Evolutionary conservation across 2,888 invertebrate genomes (phyloP), one percentile per base, ranked within the genome.

Genomic region (Elegia similella): DNA sequence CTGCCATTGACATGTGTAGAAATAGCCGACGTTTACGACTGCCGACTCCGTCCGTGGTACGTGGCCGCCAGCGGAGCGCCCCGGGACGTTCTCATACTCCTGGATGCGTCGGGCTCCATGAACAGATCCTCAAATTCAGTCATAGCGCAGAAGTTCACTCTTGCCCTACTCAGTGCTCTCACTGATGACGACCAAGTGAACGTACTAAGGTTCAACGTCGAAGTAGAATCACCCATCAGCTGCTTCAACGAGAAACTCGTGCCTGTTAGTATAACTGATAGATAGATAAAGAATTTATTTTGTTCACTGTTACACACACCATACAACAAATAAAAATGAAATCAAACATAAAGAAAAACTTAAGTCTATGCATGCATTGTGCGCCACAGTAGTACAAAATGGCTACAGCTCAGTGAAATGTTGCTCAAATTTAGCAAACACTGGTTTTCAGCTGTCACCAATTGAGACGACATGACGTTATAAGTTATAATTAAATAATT

Each of bases 161-260:
- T 78, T n/a, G 78, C 87, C 0, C 69, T 91, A 2, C 83, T 91
- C n/a, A 90, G 71, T 56, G 88, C 90, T 0, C 77, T 91, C 30
- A 89, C 90, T 0, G 90, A 91, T 48, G 90, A 91, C 32, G 90
- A 91, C 57, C 81, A 86, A 60, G 88, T 90, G 32, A 91, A 90
- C 57, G 85, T 91, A 12, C 63, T 90, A 7, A 72, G 87, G 2
- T 90, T 85, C 65, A 89, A 88, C 60, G 76, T 82, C 1, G 57
- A 65, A n/a, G 66, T 85, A n/a, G 63, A 78, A 55, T 86, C 90
- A 0, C 84, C 86, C 1, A 88, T 91, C 38, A 70, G 65, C 42
- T 91, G 91, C 62, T 89, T 90, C 53, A 76, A 86, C 57, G 80
- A 88, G 23, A 84, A 76, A 65, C 78, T 91, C 46, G 88, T 90